Base-by-base conservation (phyloP, 1,140 invertebrate genomes). In the Ylistrum balloti region DNA sequence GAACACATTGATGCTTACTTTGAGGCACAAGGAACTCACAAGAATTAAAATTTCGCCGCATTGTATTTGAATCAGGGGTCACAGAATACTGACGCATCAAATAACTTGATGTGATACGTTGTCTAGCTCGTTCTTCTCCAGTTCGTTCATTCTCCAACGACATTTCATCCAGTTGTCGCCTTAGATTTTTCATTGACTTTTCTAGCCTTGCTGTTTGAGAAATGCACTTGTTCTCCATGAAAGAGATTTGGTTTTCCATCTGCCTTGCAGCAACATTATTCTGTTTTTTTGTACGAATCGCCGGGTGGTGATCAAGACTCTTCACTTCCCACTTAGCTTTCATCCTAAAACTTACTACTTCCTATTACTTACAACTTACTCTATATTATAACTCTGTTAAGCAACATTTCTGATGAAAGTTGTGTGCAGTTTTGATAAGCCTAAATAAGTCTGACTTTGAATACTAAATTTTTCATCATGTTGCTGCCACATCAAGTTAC, bases 191-290 rank as follows among this genome's bases (percentile, higher is more conserved):
- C 33, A 92, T 92, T 9, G 91, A 90, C n/a, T 90, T 34, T 11
- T 92, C 89, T 10, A 92, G 15, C 85, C 86, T 92, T 45, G 88
- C 89, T 15, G 85, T 85, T 35, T 90, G 89, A 32, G 89, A 41
- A 20, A 85, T 33, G 85, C 88, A 87, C 87, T 92, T 92, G 28
- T 89, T 88, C 32, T 92, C 91, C 33, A 92, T 89, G 3, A 35
- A 89, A 89, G 87, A 34, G 32, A 92, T 87, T 33, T 48, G 87
- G 15, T 90, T 88, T 45, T 89, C 91, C 85, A 92, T 33, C 35
- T 92, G 91, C 28, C 88, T 92, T 33, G 90, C 91, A n/a, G 56
- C 88, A 28, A 92, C 89, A 87, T 88, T 90, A 28, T 90, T 90
- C 33, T 89, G 88, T 34, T 92, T 92, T 56, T 89, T 92, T 10